phyloP scores from a whole-genome alignment of 37 sponge, comb jelly and placozoan species.

The Diacarnus erythraeanus region DNA sequence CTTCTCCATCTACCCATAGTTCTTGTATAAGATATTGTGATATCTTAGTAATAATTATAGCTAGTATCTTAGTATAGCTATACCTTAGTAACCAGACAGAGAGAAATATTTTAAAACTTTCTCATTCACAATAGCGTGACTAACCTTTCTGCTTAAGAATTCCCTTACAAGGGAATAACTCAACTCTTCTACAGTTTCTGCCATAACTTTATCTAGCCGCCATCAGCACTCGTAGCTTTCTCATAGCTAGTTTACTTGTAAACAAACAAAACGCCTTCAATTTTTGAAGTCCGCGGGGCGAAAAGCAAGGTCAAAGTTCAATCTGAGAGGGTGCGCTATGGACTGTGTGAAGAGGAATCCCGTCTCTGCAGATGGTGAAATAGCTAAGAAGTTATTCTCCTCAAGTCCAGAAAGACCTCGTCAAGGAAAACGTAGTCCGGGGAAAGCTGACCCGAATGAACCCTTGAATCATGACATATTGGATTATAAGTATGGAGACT shows the following conservation, averaged over 20 bases:
- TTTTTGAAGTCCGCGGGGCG: no score
- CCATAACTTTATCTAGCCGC: background rate
- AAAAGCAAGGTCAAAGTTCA: slow-evolving; percentile 1
- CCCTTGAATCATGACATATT: background rate
- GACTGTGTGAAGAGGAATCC: background rate
- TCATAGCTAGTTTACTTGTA: no score
- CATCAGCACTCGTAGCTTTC: no score
- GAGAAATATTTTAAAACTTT: no score
- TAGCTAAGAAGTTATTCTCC: slow-evolving; percentile 19
- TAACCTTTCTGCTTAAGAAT: slow-evolving; percentile 66
- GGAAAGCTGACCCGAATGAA: background rate
- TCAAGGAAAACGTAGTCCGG: background rate
- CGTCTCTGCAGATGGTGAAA: background rate
- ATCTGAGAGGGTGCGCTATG: background rate
- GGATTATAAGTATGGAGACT: background rate
- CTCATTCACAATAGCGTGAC: no score
- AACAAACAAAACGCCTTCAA: no score
- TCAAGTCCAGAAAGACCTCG: background rate
- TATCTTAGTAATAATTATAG: no score
- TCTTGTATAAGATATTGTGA: no score
- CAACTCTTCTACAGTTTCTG: slow-evolving; percentile 46
- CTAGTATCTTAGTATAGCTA: no score
- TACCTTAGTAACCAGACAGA: no score
- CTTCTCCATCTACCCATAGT: no score
- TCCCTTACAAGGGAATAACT: slow-evolving; percentile 55